Evolutionary conservation across 2,888 invertebrate species (phyloP), one percentile per base, ranked within the genome.

Genomic region (Cephonodes hylas): DNA sequence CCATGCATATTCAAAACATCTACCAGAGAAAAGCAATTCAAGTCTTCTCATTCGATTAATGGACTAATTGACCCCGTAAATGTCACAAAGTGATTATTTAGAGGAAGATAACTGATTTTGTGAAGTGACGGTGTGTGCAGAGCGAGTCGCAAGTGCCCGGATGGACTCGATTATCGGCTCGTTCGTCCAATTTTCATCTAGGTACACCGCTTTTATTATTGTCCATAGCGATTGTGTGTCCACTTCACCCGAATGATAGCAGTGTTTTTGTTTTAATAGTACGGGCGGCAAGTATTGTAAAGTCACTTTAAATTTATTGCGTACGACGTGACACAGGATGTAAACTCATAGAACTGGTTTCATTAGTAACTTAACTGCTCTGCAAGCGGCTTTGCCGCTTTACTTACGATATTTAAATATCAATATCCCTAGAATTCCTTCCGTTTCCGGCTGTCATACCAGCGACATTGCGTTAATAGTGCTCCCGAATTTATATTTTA

Each of bases 151-250:
- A 63, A 66, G 66, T 63, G 65, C 71, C 81, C 85, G 86, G 84
- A 85, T 83, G 81, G 66, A 67, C 70, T 66, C 74, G 75, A 85
- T 87, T 84, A 84, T 82, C 76, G 75, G 74, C 69, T 75, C 76
- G 72, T 69, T 69, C 76, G 75, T 76, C 77, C 75, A 75, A 80
- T 81, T 81, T 76, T 76, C 72, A 69, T 74, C 75, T 74, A 76
- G 73, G 69, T 71, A 66, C 68, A 66, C 72, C 66, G 61, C 68
- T 66, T 71, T 69, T 70, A 73, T 76, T 72, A 72, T 67, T 57
- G 45, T 58, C 45, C 23, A 18, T 38, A 48, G 0, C 8, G 31
- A 53, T 53, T 31, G 18, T 31, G 27, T 31, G 31, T 27, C 27
- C 27, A 15, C 1, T 53, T 25, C 27, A 31, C 18, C 18, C 18